Conservation (phyloP, 2,888 invertebrate species). For the Drosophila neonasuta region DNA sequence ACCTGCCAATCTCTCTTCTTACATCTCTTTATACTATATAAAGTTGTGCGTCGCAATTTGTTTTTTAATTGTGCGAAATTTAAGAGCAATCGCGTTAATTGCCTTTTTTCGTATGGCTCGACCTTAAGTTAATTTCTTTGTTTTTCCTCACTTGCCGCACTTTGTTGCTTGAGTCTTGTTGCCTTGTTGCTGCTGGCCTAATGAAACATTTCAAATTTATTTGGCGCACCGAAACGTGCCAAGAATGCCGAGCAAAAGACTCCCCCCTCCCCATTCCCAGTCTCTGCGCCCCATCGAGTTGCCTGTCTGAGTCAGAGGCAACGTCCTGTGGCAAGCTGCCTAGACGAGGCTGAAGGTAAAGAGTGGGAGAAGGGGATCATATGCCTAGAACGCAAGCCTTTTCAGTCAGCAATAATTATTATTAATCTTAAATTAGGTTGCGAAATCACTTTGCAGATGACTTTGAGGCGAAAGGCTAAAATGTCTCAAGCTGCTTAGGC, state of each 20-base stretch:
- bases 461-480: conserved; percentile 5
- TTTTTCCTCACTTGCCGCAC: conserved; percentile 19
- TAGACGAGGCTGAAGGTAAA: background rate
- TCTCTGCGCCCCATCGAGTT: background rate
- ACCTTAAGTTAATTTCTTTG: conserved; percentile 44
- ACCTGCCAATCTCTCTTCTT: background rate
- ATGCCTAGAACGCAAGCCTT: background rate
- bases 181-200: conserved; percentile 12
- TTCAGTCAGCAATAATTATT: conserved; percentile 9
- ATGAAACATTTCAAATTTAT: conserved; percentile 58
- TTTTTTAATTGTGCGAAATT: conserved; percentile 16
- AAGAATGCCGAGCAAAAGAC: conserved; percentile 26
- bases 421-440: conserved; percentile 15
- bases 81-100: conserved; percentile 39
- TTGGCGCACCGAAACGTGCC: conserved; percentile 49
- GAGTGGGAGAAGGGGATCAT: background rate
- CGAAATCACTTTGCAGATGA: conserved; percentile 17
- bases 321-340: background rate
- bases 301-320: background rate
- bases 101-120: conserved; percentile 15
- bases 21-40: background rate
- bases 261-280: too few relatives aligned
- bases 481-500: conserved; percentile 1
- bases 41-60: conserved; percentile 5
- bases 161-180: background rate